Conservation (phyloP, 2,888 invertebrate genomes). For the Ctena decussata region DNA sequence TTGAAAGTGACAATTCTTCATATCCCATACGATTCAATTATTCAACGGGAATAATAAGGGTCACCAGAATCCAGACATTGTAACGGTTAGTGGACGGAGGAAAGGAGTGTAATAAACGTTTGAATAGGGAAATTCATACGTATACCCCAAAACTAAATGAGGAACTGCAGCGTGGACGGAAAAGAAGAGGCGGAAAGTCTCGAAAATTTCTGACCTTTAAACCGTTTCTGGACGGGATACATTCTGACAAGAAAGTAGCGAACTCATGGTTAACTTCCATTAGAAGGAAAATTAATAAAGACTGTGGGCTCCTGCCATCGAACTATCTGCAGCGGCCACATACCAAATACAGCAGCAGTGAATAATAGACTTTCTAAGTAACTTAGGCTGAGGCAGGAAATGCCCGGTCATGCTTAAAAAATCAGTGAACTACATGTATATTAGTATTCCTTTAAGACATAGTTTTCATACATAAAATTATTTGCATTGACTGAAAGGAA, state of each 20-base stretch:
- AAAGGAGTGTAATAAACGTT: neutral
- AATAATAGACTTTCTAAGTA: neutral
- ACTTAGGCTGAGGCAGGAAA: neutral
- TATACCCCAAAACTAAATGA: slow-evolving; percentile 3
- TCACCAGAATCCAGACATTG: slow-evolving; percentile 10
- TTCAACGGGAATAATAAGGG: slow-evolving; percentile 21
- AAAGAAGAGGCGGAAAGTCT: neutral
- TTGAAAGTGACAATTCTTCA: slow-evolving; percentile 8
- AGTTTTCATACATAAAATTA: no score
- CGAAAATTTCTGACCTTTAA: slow-evolving; percentile 7
- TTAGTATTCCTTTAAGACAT: no score
- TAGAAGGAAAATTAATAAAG: neutral
- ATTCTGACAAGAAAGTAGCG: neutral
- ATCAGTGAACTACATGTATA: no score
- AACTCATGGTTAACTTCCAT: neutral
- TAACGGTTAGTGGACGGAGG: no score
- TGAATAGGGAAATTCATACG: neutral
- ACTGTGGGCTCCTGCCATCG: neutral
- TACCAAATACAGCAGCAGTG: neutral
- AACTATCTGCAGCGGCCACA: neutral
- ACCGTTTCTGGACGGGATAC: slow-evolving; percentile 2
- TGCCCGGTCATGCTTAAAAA: neutral
- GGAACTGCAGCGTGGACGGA: neutral
- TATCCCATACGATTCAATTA: slow-evolving; percentile 21
- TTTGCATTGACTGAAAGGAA: no score